Base-by-base conservation (phyloP, 2,888 invertebrate species). In the Scaptomyza parva region DNA sequence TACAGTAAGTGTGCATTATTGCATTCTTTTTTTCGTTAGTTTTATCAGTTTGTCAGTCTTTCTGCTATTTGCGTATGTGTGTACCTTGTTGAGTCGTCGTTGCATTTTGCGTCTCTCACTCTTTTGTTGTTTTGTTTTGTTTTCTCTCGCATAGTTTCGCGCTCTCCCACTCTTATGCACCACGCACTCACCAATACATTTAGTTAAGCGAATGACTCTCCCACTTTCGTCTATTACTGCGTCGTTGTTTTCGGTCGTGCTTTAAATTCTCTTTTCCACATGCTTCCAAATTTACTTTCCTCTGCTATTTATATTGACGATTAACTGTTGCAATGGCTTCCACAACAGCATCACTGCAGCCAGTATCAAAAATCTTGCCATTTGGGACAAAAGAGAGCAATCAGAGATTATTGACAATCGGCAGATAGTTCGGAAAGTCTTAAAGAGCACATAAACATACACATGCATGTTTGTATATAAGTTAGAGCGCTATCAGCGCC, bases 1-100 rank as follows among this genome's bases (percentile, higher is more conserved):
- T 72, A 82, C 82, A 69, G 82, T 82, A 82, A 82, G 86, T 87
- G 39, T 53, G 58, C 61, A 62, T 43, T 53, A 40, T 54, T 76
- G 59, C 58, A 67, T 68, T 76, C 30, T 7, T 28, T 57, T 12
- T 35, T 62, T 77, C 18, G n/a, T 62, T 62, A 43, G 55, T 64
- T 62, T 76, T 78, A 75, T 76, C 77, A 76, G 64, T 53, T 58
- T 17, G 22, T 37, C 35, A 14, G 35, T 1, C 14, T 14, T 2
- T 17, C 40, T 60, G 35, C 37, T 68, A 50, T 60, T 69, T 67
- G 50, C 41, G 40, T 45, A 28, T 50, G n/a, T 50, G 14, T 45
- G 43, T 58, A 62, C 48, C 35, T 47, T 66, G 44, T 33, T 70
- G 9, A 39, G 18, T 24, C n/a, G 22, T 28, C 41, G 47, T 44